Evolutionary conservation across 2,888 invertebrate species (phyloP).

Genomic region (Palloptera scutellata): DNA sequence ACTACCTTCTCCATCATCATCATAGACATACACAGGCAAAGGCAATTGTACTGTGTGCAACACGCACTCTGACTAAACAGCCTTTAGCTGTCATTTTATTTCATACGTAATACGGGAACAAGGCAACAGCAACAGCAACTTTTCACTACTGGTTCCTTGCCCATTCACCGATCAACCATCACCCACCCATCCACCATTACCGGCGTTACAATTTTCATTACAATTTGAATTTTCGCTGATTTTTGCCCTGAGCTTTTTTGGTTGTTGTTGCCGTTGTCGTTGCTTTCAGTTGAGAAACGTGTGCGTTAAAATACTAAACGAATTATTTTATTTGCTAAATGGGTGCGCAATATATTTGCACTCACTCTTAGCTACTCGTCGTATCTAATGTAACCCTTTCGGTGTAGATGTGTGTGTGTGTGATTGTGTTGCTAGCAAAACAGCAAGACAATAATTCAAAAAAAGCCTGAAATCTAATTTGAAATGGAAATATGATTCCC

Average conservation of each 20-base stretch:
- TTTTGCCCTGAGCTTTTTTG: conserved; percentile 18
- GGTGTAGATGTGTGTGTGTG: background rate
- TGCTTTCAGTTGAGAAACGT: conserved; percentile 28
- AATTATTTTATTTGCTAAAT: conserved; percentile 26
- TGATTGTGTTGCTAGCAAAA: background rate
- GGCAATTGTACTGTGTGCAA: conserved; percentile 1
- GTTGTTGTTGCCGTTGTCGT: conserved; percentile 16
- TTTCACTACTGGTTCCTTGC: background rate
- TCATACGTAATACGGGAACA: conserved; percentile 13
- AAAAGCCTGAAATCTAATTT: too few species aligned
- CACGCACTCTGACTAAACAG: conserved; percentile 31
- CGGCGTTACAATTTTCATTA: too few species aligned
- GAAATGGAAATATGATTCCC: too few species aligned
- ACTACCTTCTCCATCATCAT: too few species aligned
- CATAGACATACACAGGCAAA: too few species aligned
- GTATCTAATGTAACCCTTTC: too few species aligned
- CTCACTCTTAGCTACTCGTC: too few species aligned
- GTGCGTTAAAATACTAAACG: conserved; percentile 38
- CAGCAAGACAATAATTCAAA: too few species aligned
- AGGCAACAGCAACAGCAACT: background rate
- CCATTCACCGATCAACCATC: background rate
- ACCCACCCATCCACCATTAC: too few species aligned
- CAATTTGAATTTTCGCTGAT: conserved; percentile 2
- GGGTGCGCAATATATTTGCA: too few species aligned
- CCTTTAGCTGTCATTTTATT: conserved; percentile 36